A percentile compares a stretch with the other conserved stretches of the same genome.
These are phyloP conservation scores for Melinaea menophilus DNA, from an alignment of 2,888 invertebrate species.

Conservation along the genomic window DNA sequence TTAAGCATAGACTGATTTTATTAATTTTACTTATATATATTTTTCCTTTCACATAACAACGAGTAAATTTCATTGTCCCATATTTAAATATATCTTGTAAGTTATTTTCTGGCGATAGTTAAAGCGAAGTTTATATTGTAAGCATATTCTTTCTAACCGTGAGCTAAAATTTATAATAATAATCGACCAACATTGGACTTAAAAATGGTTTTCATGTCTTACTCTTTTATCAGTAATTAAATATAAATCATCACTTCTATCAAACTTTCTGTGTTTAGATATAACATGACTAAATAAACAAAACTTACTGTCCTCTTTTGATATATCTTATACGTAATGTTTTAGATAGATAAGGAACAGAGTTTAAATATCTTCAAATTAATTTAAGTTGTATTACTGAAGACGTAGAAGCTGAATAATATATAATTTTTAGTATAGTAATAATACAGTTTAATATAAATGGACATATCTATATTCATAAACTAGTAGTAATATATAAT, in stretches of 20 bases:
- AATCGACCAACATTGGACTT: no score
- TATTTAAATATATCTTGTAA: neutral
- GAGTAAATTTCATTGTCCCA: conserved; percentile 25
- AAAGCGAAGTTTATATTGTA: conserved; percentile 4
- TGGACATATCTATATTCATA: neutral
- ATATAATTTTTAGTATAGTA: no score
- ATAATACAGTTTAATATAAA: neutral
- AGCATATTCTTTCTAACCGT: conserved; percentile 1
- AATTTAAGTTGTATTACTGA: conserved; percentile 8
- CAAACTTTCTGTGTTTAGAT: neutral
- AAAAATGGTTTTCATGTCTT: no score
- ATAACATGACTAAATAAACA: neutral
- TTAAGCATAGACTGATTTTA: conserved; percentile 30
- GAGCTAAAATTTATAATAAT: no score
- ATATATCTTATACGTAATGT: conserved; percentile 2
- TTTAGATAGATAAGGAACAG: neutral
- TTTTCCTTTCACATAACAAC: conserved; percentile 16
- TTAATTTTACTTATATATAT: conserved; percentile 22
- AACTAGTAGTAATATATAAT: no score
- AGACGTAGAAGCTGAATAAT: no score
- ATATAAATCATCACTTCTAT: no score
- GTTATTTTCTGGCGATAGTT: neutral
- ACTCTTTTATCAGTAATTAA: no score
- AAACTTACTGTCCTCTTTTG: conserved; percentile 4
- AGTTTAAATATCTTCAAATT: neutral